Evolutionary conservation across 2,888 invertebrate genomes (phyloP).

Genomic region (Anticlea derivata): DNA sequence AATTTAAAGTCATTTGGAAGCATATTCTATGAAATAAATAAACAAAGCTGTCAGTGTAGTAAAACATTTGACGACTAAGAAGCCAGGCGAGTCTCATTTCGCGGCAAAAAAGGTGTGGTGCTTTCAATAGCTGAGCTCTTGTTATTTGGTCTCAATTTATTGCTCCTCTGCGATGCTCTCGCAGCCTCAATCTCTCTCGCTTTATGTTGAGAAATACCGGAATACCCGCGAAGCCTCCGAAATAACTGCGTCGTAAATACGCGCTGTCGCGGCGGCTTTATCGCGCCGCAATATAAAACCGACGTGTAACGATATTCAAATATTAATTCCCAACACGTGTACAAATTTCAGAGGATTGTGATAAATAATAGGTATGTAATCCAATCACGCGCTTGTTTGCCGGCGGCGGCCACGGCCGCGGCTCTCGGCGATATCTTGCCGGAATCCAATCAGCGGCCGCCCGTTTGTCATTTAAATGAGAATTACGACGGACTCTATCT

Average conservation of each 20-base stretch:
- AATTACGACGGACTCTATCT: slow-evolving; percentile 53
- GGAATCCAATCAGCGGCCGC: slow-evolving; percentile 30
- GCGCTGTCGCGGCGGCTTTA: slow-evolving; percentile 20
- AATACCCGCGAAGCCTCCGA: slow-evolving; percentile 21
- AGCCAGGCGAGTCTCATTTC: neutral
- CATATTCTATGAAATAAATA: too few species aligned
- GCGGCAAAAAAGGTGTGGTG: slow-evolving; percentile 10
- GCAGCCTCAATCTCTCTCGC: slow-evolving; percentile 11
- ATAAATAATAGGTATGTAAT: neutral
- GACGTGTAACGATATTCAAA: slow-evolving; percentile 22
- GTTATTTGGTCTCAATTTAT: slow-evolving; percentile 16
- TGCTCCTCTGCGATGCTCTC: slow-evolving; percentile 2
- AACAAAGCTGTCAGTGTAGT: too few species aligned
- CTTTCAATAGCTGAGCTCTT: neutral
- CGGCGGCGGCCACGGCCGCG: neutral
- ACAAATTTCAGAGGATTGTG: slow-evolving; percentile 11
- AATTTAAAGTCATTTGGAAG: too few species aligned
- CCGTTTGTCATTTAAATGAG: slow-evolving; percentile 51
- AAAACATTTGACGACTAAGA: too few species aligned
- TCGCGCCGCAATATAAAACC: slow-evolving; percentile 18
- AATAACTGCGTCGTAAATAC: slow-evolving; percentile 25
- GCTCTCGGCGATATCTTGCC: slow-evolving; percentile 8
- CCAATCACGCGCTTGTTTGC: slow-evolving; percentile 4
- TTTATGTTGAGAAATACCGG: slow-evolving; percentile 19
- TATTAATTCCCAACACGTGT: slow-evolving; percentile 25